Conservation (phyloP, 2,888 invertebrate genomes). For the Ennomos quercinarius region DNA sequence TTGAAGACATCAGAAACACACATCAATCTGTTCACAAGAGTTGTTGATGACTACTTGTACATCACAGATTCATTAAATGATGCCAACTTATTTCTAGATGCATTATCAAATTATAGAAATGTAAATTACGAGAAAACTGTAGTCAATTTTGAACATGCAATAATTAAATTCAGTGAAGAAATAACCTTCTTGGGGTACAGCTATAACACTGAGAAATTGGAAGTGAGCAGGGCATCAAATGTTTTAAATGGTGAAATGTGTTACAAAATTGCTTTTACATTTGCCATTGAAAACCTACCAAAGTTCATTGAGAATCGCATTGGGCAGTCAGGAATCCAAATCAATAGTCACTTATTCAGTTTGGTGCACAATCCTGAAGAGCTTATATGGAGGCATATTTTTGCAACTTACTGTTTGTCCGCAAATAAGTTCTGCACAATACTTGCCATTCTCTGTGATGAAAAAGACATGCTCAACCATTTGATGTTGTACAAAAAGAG, state of each 20-base stretch:
- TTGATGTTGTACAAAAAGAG: slow-evolving; percentile 68
- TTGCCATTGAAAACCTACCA: slow-evolving; percentile 58
- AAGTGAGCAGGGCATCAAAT: slow-evolving; percentile 70
- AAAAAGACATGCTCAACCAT: slow-evolving; percentile 59
- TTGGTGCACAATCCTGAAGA: slow-evolving; percentile 67
- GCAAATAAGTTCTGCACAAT: slow-evolving; percentile 82
- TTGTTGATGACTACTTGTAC: slow-evolving; percentile 81
- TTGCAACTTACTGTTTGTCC: slow-evolving; percentile 74
- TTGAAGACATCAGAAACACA: slow-evolving; percentile 45
- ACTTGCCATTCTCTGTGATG: slow-evolving; percentile 65
- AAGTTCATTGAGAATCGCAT: slow-evolving; percentile 75
- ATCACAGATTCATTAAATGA: slow-evolving; percentile 71
- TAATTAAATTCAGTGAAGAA: slow-evolving; percentile 57
- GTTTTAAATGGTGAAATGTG: slow-evolving; percentile 76
- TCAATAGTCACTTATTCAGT: slow-evolving; percentile 76
- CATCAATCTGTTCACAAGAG: slow-evolving; percentile 68
- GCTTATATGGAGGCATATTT: slow-evolving; percentile 72
- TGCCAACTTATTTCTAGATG: slow-evolving; percentile 65
- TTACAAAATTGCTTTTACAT: slow-evolving; percentile 75
- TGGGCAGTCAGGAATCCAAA: slow-evolving; percentile 73
- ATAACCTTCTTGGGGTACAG: slow-evolving; percentile 74
- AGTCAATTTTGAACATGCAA: slow-evolving; percentile 66
- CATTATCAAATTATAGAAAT: slow-evolving; percentile 70
- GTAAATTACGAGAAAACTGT: slow-evolving; percentile 75
- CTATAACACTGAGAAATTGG: slow-evolving; percentile 67